phyloP scores from a whole-genome alignment of 2,797 vertebrate genomes.

The Cyprinella venusta region DNA sequence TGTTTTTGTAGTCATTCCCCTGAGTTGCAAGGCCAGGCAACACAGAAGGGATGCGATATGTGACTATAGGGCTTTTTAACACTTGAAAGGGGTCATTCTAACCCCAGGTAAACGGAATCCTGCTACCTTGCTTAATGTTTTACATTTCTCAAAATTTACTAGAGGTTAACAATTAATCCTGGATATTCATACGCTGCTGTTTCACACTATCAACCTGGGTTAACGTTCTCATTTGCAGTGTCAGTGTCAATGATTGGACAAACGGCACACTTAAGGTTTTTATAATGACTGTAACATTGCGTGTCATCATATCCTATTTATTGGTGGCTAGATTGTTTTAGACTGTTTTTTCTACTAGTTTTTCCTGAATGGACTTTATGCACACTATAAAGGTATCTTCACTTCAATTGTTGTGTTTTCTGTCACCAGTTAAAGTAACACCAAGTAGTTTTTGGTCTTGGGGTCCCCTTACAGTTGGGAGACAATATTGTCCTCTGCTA shows the following conservation, averaged over 20 bases:
- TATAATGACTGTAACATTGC: background rate
- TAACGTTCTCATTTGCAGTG: background rate
- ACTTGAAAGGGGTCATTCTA: too few species aligned
- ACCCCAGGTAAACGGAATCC: too few species aligned
- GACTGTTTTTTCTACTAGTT: too few species aligned
- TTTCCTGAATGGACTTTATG: background rate
- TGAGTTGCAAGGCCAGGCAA: background rate
- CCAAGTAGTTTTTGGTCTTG: too few species aligned
- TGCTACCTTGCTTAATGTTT: background rate
- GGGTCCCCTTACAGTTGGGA: too few species aligned
- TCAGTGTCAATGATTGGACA: background rate
- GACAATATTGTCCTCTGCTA: too few species aligned
- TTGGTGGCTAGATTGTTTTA: too few species aligned
- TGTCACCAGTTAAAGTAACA: background rate
- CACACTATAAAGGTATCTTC: background rate
- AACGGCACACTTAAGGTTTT: background rate
- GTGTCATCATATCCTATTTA: background rate
- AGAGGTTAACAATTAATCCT: background rate
- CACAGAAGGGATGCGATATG: background rate
- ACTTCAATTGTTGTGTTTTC: background rate
- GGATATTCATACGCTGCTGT: background rate
- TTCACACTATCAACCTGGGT: background rate
- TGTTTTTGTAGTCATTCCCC: constrained; percentile 9
- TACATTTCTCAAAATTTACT: background rate
- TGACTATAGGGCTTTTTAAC: background rate